phyloP scores from a whole-genome alignment of 1,140 invertebrate species.

The Drosophila obscura region DNA sequence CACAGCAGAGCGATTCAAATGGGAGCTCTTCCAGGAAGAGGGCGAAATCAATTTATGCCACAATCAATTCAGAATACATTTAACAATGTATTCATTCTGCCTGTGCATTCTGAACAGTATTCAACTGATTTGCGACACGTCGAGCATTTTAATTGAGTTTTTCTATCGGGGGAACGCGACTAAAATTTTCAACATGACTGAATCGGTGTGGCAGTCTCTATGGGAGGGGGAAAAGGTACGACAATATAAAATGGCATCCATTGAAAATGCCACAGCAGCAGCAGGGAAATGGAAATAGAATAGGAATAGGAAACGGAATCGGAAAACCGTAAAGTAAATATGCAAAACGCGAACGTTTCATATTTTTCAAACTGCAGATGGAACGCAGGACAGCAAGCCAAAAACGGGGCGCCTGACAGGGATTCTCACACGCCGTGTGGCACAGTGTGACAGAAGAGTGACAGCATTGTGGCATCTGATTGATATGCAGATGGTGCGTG shows the following conservation, averaged over 20 bases:
- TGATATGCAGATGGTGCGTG: slow-evolving; percentile 70
- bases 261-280: slow-evolving; percentile 14
- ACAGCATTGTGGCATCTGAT: slow-evolving; percentile 69
- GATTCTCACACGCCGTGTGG: slow-evolving; percentile 59
- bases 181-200: slow-evolving; percentile 58
- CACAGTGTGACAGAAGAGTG: slow-evolving; percentile 67
- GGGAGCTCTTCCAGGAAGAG: background rate
- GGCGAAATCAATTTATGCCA: slow-evolving; percentile 56
- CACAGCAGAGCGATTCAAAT: slow-evolving; percentile 29
- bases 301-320: background rate
- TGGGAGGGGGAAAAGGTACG: background rate
- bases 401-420: slow-evolving; percentile 19
- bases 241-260: slow-evolving; percentile 20
- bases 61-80: slow-evolving; percentile 59
- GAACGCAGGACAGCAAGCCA: background rate
- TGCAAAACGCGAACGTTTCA: slow-evolving; percentile 73
- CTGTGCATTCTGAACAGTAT: slow-evolving; percentile 15
- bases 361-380: slow-evolving; percentile 58
- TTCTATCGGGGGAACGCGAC: slow-evolving; percentile 47
- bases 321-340: slow-evolving; percentile 65
- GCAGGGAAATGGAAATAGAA: slow-evolving; percentile 3
- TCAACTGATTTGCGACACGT: slow-evolving; percentile 72
- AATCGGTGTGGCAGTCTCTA: background rate
- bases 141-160: slow-evolving; percentile 74
- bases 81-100: slow-evolving; percentile 2